Evolutionary conservation across 2,113 vertebrate genomes (phyloP), one percentile per base, ranked within the genome.

Genomic region (Gallinago media): DNA sequence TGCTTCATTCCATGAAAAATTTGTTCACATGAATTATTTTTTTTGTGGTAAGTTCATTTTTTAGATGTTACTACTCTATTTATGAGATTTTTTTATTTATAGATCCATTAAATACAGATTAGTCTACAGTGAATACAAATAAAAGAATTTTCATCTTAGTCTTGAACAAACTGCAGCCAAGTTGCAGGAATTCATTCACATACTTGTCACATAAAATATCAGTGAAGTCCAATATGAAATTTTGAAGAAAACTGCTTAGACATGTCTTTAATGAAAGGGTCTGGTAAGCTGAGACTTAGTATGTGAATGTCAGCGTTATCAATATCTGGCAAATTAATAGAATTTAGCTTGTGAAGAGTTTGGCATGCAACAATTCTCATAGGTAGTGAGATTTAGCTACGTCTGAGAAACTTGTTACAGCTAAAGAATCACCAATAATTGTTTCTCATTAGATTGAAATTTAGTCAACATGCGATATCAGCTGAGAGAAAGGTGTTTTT

Each of bases 1-100:
- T 22, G 1, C 25, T 68, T 61, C 4, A 40, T 44, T 52, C 55
- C 62, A 3, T 38, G 12, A 25, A 78, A 83, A 9, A 8, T 5
- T 34, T 62, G 15, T 49, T 54, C 44, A 10, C 0, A 0, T 67
- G 12, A 16, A 52, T 82, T 56, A 5, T 3, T 27, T 34, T 42
- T 42, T n/a, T 36, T 42, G 8, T 52, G 7, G 15, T 63, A 34
- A 16, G 1, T 36, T 70, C 4, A 6, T 16, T 50, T 84, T 85
- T 68, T 77, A 6, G 31, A 32, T 6, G 3, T 8, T 72, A 59
- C 21, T 47, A 12, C 4, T 63, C 10, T 50, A 15, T 47, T 55
- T n/a, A 63, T 34, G n/a, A 4, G 6, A 49, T 19, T 36, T 74
- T 59, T 75, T 44, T 1, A 55, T 71, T 58, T 84, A 21, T 23